Evolutionary conservation across 2,797 vertebrate species (phyloP).

Genomic region (Coilia nasus): DNA sequence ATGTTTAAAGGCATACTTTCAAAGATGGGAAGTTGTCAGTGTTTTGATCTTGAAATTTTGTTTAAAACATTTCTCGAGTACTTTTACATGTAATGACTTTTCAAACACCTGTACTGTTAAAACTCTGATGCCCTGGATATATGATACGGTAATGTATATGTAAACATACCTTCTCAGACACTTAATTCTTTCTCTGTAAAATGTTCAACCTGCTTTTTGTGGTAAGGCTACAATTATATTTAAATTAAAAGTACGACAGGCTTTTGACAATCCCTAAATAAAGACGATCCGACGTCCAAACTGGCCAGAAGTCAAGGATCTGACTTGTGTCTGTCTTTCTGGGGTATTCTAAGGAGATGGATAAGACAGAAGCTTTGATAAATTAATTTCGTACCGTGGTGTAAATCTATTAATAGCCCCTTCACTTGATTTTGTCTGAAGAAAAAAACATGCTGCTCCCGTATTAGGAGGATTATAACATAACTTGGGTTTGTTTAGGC

Average conservation of each 20-base stretch:
- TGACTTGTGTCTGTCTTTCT: background rate
- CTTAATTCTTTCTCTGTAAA: constrained; percentile 46
- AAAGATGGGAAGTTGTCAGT: background rate
- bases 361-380: too few relatives aligned
- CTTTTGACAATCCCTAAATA: constrained; percentile 49
- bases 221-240: constrained; percentile 55
- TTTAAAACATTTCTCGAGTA: constrained; percentile 22
- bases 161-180: constrained; percentile 39
- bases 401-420: too few relatives aligned
- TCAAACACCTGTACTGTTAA: constrained; percentile 30
- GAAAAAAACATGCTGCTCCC: too few relatives aligned
- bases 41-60: constrained; percentile 10
- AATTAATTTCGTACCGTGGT: too few relatives aligned
- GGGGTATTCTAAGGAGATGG: too few relatives aligned
- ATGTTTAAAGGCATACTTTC: constrained; percentile 32
- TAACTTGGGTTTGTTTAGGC: too few relatives aligned
- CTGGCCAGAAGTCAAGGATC: background rate
- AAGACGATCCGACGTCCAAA: background rate
- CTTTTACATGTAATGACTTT: constrained; percentile 32
- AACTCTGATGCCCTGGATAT: constrained; percentile 34
- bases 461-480: too few relatives aligned
- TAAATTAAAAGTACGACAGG: constrained; percentile 55
- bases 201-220: constrained; percentile 52
- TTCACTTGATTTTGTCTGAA: too few relatives aligned
- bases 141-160: constrained; percentile 44